Base-by-base conservation (phyloP, 2,888 invertebrate genomes). In the Mimas tiliae region DNA sequence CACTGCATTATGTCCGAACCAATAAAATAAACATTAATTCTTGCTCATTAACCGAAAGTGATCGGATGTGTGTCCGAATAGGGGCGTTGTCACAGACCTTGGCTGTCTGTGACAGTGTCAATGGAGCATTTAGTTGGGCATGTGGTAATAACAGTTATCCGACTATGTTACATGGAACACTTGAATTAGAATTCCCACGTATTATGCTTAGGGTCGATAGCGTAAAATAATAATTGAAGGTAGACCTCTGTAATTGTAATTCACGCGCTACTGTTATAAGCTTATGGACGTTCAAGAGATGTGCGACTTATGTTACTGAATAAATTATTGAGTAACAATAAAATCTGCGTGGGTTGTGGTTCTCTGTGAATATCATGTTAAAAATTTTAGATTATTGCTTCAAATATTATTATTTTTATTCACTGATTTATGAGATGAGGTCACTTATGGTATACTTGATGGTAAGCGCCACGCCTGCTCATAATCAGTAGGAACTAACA, bases 11-110 rank as follows among this genome's bases (percentile, higher is more conserved):
- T 34, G 55, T 48, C 55, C 47, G 8, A 55, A 34, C 14, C 34
- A 65, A 63, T 52, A 63, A 69, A 66, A 65, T 66, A 70, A 67
- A 68, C 68, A 74, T 71, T 69, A 72, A 75, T 76, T 77, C 71
- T 78, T 74, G 75, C 72, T 82, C 77, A 82, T 85, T 83, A 83
- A 76, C 82, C 73, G 77, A 85, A 87, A 84, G 83, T 79, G 82
- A 81, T 78, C 78, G 79, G 74, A 66, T 58, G 67, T 72, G 70
- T 74, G 73, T 69, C 34, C 64, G 67, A 69, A 71, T 68, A 71
- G 71, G 80, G 84, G 83, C 82, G 81, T 78, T 78, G 84, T 76
- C 81, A 72, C 70, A 75, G 84, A 80, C 87, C 87, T 88, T 87
- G 86, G 73, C 63, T 72, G 72, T 63, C 74, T 72, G 75, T 51